Evolutionary conservation across 1,140 invertebrate species (phyloP).

Genomic region (Drosophila novamexicana): DNA sequence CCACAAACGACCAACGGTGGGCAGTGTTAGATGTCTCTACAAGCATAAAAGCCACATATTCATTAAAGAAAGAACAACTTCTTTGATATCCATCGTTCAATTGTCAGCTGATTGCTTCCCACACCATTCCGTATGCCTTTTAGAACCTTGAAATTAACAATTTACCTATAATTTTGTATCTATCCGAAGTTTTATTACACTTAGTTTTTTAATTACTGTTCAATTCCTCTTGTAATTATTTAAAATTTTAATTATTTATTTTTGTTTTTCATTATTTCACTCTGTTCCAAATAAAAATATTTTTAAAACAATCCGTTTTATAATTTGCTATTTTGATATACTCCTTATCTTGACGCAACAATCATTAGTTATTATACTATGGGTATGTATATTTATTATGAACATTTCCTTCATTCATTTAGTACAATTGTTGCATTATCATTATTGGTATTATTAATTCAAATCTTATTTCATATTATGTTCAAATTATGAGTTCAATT

Average conservation of each 20-base stretch:
- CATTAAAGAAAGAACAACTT: conserved; percentile 47
- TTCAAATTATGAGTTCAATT: conserved; percentile 68
- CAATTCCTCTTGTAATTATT: conserved; percentile 34
- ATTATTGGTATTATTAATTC: conserved; percentile 20
- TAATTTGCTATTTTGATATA: conserved; percentile 4
- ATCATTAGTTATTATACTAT: conserved; percentile 65
- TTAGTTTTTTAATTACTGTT: conserved; percentile 23
- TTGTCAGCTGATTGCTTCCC: conserved; percentile 84
- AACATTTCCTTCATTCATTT: conserved; percentile 10
- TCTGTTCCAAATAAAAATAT: conserved; percentile 8
- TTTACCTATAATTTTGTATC: conserved; percentile 40
- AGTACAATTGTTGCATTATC: background rate
- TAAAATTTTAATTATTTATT: conserved; percentile 20
- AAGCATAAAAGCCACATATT: conserved; percentile 65
- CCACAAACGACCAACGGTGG: conserved; percentile 20
- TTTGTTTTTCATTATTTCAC: conserved; percentile 16
- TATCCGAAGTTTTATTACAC: conserved; percentile 27
- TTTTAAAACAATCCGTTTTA: conserved; percentile 7
- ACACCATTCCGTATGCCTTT: conserved; percentile 85
- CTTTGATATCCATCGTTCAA: conserved; percentile 82
- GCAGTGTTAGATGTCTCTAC: conserved; percentile 54
- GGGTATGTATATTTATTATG: conserved; percentile 59
- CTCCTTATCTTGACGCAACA: conserved; percentile 49
- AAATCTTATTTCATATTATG: conserved; percentile 32
- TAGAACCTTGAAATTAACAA: conserved; percentile 83